Evolutionary conservation across 1,140 invertebrate species (phyloP).

Genomic region (Stenopsyche tienmushanensis): DNA sequence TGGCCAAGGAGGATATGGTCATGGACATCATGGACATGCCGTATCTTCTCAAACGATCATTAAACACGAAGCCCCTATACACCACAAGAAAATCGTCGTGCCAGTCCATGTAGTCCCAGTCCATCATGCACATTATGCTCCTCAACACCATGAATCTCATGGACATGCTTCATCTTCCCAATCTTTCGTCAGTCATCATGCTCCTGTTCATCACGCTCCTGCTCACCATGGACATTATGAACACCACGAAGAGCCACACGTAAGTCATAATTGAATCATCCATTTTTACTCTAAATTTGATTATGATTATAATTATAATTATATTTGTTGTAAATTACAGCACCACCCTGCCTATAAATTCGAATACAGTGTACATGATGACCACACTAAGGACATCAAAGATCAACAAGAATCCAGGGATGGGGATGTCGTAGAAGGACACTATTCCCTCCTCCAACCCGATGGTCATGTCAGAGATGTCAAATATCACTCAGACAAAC

Average conservation of each 20-base stretch:
- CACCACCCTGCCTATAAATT: conserved; percentile 57
- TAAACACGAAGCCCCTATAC: conserved; percentile 50
- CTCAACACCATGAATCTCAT: conserved; percentile 26
- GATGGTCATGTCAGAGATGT: conserved; percentile 60
- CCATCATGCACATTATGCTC: conserved; percentile 42
- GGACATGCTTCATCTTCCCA: conserved; percentile 22
- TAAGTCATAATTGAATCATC: conserved; percentile 14
- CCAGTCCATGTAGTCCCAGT: conserved; percentile 46
- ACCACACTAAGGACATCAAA: conserved; percentile 57
- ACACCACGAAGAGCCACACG: conserved; percentile 10
- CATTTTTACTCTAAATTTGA: conserved; percentile 7
- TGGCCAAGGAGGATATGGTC: conserved; percentile 46
- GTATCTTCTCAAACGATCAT: conserved; percentile 55
- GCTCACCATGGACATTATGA: conserved; percentile 23
- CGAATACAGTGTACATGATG: conserved; percentile 57
- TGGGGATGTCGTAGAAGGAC: conserved; percentile 62
- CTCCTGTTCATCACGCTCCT: conserved; percentile 45
- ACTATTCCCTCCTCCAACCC: conserved; percentile 59
- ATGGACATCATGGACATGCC: conserved; percentile 45
- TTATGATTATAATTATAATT: neutral
- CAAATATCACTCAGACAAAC: conserved; percentile 60
- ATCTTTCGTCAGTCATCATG: conserved; percentile 22
- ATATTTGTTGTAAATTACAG: conserved; percentile 42
- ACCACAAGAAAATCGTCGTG: conserved; percentile 41
- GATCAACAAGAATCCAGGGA: conserved; percentile 55